Evolutionary conservation across 2,888 invertebrate genomes (phyloP), one percentile per base, ranked within the genome.

Genomic region (Drosophila yooni): DNA sequence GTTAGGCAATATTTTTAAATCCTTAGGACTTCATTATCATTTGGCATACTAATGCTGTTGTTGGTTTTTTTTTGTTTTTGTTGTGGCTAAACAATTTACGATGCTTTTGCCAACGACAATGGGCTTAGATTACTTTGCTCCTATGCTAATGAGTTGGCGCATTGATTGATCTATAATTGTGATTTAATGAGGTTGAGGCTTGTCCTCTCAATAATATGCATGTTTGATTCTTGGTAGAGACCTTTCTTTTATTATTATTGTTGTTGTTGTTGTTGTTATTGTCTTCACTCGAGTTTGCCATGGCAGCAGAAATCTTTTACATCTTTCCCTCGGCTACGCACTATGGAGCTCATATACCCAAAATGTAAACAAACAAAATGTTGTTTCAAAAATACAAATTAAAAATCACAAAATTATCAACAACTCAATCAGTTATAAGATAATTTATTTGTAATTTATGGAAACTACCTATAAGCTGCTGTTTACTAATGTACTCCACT

Each of bases 111-210:
- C 21, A 29, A 13, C 27, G 10, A 31, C 57, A 40, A 31, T 57
- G 57, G 40, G 43, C 21, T 46, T 6, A 21, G 8, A 58, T 33
- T 43, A 21, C 31, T 46, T 40, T 57, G 57, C 36, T 38, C 18
- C 10, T 38, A 18, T 38, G 38, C 15, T 65, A 65, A 67, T 65
- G 67, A 40, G 38, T 38, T 70, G 56, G 21, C 60, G 15, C 27
- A 36, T n/a, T 29, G 51, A 51, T 51, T 31, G 29, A 51, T 29
- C 29, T n/a, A n/a, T 54, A 62, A 53, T 60, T 51, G 48, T 40
- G 46, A 38, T 61, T 31, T 40, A 70, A 71, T 63, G 72, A 18
- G 58, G 46, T 50, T 70, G 50, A n/a, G 36, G 11, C 40, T 56
- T 36, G 33, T 18, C 21, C 54, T 18, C n/a, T 27, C 29, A 29